A percentile compares a stretch with the other conserved stretches of the same genome.
Evolutionary conservation across 53 echinoderm and acorn worm species (phyloP).

Genomic region (Temnopleurus reevesii): DNA sequence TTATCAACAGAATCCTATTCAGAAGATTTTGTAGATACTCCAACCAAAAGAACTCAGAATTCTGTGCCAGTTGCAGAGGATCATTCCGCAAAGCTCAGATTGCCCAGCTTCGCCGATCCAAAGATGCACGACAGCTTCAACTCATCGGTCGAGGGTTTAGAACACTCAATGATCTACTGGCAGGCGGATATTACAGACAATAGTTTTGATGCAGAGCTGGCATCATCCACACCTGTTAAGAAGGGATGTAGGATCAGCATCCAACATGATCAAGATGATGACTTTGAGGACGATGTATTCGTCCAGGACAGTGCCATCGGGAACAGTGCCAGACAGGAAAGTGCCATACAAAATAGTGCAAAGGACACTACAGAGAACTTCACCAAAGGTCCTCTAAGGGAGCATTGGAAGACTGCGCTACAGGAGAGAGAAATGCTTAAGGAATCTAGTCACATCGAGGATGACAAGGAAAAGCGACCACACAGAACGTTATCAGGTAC

Average conservation of each 20-base stretch:
- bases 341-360: background rate
- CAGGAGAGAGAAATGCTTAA: background rate
- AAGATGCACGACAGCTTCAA: slow-evolving; percentile 49
- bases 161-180: slow-evolving; percentile 48
- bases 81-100: background rate
- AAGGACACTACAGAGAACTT: background rate
- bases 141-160: slow-evolving; percentile 3
- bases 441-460: background rate
- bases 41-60: background rate
- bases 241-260: background rate
- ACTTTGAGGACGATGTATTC: slow-evolving; percentile 35
- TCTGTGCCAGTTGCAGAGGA: background rate
- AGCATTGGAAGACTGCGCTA: background rate
- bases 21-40: background rate
- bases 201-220: slow-evolving; percentile 49
- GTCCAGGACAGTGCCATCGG: background rate
- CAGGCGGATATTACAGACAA: slow-evolving; percentile 41
- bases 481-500: slow-evolving; percentile 8
- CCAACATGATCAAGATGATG: background rate
- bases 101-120: background rate
- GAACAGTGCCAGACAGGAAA: background rate
- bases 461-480: background rate
- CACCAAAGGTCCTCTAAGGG: background rate
- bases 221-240: slow-evolving; percentile 2
- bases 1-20: background rate